Conservation (phyloP, 2,113 vertebrate species). For the Laticauda laticaudata region DNA sequence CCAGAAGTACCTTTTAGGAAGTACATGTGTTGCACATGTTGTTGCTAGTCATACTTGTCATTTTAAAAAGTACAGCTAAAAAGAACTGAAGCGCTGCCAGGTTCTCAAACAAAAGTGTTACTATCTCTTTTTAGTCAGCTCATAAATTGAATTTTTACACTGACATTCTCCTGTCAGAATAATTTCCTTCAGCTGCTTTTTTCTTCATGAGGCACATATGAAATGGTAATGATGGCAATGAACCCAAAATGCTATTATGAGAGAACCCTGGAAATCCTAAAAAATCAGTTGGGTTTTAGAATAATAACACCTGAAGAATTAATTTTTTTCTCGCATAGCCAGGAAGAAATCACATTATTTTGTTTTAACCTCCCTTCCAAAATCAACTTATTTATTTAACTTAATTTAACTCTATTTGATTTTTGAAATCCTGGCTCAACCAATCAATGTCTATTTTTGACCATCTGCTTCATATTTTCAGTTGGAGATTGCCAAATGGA, state of each 20-base stretch:
- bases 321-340: slow-evolving; percentile 15
- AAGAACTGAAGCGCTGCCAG: slow-evolving; percentile 62
- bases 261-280: slow-evolving; percentile 31
- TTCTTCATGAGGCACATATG: neutral
- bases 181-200: slow-evolving; percentile 57
- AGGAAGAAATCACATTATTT: slow-evolving; percentile 24
- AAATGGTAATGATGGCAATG: slow-evolving; percentile 19
- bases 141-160: slow-evolving; percentile 59
- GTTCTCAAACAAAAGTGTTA: slow-evolving; percentile 61
- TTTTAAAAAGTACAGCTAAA: slow-evolving; percentile 54
- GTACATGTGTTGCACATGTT: neutral
- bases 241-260: neutral
- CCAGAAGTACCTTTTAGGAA: neutral
- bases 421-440: slow-evolving; percentile 27
- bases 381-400: slow-evolving; percentile 19
- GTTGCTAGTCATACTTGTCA: slow-evolving; percentile 15
- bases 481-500: neutral
- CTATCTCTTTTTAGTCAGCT: slow-evolving; percentile 60
- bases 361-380: neutral
- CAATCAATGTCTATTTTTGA: neutral
- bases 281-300: slow-evolving; percentile 36
- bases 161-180: slow-evolving; percentile 60
- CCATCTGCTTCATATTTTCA: slow-evolving; percentile 8
- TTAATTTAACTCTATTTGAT: slow-evolving; percentile 25
- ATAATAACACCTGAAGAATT: slow-evolving; percentile 46